These are phyloP conservation scores for human (Homo sapiens) DNA, from an alignment of 2,113 vertebrate genomes.

Conservation along the genomic window DNA sequence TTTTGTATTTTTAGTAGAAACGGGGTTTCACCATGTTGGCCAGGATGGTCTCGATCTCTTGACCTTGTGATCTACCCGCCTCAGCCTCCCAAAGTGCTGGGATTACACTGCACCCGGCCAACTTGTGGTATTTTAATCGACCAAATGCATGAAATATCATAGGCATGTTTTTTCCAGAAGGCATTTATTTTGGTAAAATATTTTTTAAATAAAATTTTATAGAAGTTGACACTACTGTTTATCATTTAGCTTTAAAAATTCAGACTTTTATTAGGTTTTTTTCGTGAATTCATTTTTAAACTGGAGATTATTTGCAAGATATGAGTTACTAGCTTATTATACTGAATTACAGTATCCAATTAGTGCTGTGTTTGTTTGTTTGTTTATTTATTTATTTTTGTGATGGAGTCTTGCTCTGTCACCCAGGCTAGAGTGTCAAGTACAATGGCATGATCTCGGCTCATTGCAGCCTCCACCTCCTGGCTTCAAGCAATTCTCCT, in stretches of 20 bases:
- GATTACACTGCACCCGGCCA: neutral
- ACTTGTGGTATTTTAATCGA: neutral
- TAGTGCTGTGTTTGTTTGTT: slow-evolving; percentile 5
- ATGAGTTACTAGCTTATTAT: neutral
- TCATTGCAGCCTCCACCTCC: too few species aligned
- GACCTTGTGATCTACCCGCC: too few species aligned
- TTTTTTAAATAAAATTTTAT: slow-evolving; percentile 21
- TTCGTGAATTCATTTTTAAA: slow-evolving; percentile 24
- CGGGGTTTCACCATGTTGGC: too few species aligned
- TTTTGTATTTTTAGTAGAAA: too few species aligned
- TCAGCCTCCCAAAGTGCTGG: too few species aligned
- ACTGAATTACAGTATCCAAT: slow-evolving; percentile 14
- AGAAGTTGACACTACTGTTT: neutral
- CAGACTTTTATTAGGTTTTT: neutral
- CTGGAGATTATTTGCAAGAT: slow-evolving; percentile 38
- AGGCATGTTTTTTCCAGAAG: neutral
- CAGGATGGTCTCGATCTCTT: too few species aligned
- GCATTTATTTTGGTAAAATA: slow-evolving; percentile 38
- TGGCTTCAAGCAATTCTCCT: too few species aligned
- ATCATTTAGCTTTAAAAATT: slow-evolving; percentile 33
- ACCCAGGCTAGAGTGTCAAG: too few species aligned
- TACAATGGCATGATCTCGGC: too few species aligned
- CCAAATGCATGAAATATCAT: slow-evolving; percentile 4
- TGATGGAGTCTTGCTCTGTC: too few species aligned
- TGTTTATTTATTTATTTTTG: too few species aligned